These are phyloP conservation scores for Phymatocera aterrima DNA, from an alignment of 2,888 invertebrate species.

Conservation along the genomic window DNA sequence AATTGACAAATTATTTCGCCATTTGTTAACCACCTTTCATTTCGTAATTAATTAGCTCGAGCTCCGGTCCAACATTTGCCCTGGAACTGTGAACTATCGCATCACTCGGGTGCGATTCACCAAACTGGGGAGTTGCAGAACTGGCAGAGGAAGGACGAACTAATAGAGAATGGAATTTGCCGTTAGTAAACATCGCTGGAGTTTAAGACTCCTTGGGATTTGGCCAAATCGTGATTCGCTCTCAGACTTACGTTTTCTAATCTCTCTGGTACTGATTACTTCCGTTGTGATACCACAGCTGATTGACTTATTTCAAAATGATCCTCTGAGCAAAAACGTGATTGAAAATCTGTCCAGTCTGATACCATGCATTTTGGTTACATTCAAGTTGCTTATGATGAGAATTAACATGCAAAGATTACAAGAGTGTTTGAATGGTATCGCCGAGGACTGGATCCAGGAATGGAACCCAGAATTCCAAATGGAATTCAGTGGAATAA, in stretches of 20 bases:
- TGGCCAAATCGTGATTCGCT: conserved; percentile 48
- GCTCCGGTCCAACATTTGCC: neutral
- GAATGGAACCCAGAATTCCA: conserved; percentile 19
- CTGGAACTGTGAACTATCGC: neutral
- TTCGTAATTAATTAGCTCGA: conserved; percentile 20
- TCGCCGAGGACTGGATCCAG: conserved; percentile 18
- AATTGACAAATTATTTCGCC: conserved; percentile 37
- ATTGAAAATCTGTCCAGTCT: conserved; percentile 14
- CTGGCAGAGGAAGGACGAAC: neutral
- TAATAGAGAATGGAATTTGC: conserved; percentile 35
- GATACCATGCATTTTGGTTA: conserved; percentile 17
- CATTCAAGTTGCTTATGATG: conserved; percentile 18
- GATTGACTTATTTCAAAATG: conserved; percentile 4
- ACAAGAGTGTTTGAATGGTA: conserved; percentile 1
- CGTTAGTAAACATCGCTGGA: conserved; percentile 36
- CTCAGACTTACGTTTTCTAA: conserved; percentile 6
- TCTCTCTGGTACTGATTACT: conserved; percentile 2
- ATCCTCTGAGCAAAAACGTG: neutral
- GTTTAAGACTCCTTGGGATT: conserved; percentile 36
- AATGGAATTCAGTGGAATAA: neutral
- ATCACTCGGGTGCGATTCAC: conserved; percentile 2
- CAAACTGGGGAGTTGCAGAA: neutral
- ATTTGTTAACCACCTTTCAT: conserved; percentile 24
- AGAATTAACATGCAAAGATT: conserved; percentile 11
- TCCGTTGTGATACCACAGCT: conserved; percentile 29